These are phyloP conservation scores for Coturnix japonica DNA, from an alignment of 2,113 vertebrate species.

Conservation along the genomic window DNA sequence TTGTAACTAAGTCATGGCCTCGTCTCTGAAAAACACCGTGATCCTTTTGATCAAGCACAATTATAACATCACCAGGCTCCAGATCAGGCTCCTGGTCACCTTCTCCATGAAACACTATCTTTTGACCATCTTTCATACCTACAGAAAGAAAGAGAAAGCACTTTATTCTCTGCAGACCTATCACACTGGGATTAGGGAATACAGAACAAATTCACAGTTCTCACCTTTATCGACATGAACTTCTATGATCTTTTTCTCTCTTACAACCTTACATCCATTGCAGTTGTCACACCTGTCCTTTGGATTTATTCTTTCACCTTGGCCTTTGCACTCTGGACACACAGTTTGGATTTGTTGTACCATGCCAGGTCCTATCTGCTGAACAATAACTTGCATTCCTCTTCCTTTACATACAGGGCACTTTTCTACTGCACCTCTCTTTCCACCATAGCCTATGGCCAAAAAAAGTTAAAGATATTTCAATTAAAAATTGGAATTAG, in stretches of 20 bases:
- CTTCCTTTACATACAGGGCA: constrained; percentile 92
- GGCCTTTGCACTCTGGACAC: constrained; percentile 93
- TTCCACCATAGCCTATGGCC: constrained; percentile 89
- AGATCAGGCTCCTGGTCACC: constrained; percentile 96
- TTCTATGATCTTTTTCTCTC: constrained; percentile 95
- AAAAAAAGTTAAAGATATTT: neutral
- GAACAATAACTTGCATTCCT: constrained; percentile 90
- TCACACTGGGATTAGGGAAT: accelerated
- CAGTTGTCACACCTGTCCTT: constrained; percentile 94
- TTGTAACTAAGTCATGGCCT: constrained; percentile 87
- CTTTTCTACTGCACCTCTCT: constrained; percentile 91
- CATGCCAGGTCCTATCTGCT: constrained; percentile 96
- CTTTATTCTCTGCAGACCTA: neutral
- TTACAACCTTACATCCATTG: constrained; percentile 90
- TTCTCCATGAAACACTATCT: constrained; percentile 93
- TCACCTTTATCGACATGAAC: constrained; percentile 96
- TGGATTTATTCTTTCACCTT: constrained; percentile 90
- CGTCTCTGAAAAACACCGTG: constrained; percentile 87
- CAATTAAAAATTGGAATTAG: neutral
- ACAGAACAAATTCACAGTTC: neutral
- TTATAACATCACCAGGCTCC: constrained; percentile 94
- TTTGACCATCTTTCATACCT: constrained; percentile 98
- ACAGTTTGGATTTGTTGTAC: constrained; percentile 96
- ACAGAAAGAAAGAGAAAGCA: neutral
- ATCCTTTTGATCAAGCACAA: constrained; percentile 93